These are phyloP conservation scores for Coptodon bakossiorum DNA, from an alignment of 2,113 vertebrate genomes.

Conservation along the genomic window DNA sequence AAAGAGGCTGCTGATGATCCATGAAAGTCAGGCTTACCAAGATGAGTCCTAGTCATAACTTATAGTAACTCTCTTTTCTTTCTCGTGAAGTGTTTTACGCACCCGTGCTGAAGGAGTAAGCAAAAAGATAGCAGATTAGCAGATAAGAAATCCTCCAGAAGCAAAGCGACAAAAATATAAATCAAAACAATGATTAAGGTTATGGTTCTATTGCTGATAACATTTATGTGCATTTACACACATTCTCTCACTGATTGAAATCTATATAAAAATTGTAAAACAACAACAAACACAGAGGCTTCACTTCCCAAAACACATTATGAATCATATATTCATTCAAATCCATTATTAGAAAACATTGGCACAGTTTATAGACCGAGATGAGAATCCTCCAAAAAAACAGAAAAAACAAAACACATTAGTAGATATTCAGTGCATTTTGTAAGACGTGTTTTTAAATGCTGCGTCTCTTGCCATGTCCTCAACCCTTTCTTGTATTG, in stretches of 20 bases:
- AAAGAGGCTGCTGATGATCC: conserved; percentile 50
- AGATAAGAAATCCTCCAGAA: background rate
- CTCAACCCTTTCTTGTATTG: background rate
- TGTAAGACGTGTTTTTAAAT: background rate
- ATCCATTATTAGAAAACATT: background rate
- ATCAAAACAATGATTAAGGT: background rate
- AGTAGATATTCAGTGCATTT: background rate
- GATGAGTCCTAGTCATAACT: conserved; percentile 20
- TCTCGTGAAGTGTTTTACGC: background rate
- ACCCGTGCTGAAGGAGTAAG: background rate
- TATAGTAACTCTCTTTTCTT: background rate
- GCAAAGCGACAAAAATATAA: background rate
- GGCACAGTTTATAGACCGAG: background rate
- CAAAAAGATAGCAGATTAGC: background rate
- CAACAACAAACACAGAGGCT: background rate
- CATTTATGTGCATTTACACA: background rate
- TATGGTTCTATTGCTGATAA: background rate
- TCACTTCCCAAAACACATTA: background rate
- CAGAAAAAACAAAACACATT: fast-evolving
- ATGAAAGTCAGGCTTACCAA: conserved; percentile 54
- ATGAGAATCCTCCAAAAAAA: background rate
- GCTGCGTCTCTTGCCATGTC: background rate
- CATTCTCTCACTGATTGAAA: background rate
- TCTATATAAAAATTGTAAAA: background rate
- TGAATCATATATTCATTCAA: background rate